Evolutionary conservation across 2,797 vertebrate genomes (phyloP), one percentile per base, ranked within the genome.

Genomic region (Sebastes taczanowskii): DNA sequence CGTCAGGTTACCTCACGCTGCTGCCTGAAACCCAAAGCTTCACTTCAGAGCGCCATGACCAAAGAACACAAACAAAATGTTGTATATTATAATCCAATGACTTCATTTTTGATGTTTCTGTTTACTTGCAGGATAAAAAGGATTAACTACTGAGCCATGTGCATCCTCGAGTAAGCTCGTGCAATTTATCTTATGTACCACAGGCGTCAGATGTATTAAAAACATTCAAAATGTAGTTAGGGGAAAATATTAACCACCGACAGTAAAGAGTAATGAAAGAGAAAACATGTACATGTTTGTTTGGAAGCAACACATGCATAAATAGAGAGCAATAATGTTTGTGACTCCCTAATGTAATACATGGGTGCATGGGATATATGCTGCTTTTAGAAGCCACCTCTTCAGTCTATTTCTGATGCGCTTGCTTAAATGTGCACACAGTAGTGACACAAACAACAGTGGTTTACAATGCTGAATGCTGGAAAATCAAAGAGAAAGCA

Each of bases 1-100:
- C 22, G 67, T 87, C 82, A 13, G 77, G 77, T 90, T 86, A 81
- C 84, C 62, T 84, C 59, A 32, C 5, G 25, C 49, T 61, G n/a
- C 77, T 22, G 70, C 70, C 46, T 68, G 46, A 76, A 63, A 83
- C 64, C 74, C 30, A 74, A 14, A 73, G 42, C 59, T 77, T 59
- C 66, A 81, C 59, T 53, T 58, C 66, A 46, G 35, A 74, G 72
- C 10, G 46, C 56, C 52, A 63, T 1, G 63, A 71, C 27, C 30
- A 55, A 55, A 82, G 61, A 74, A 60, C 6, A 67, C 76, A 82
- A 87, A 79, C 78, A 78, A 62, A 71, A 74, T 22, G 27, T 30
- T 73, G 65, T 14, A 11, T 9, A 23, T 71, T 16, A 22, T 73
- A 71, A 78, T 83, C 65, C 73, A 42, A 23, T 56, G 32, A 76